Evolutionary conservation across 2,113 vertebrate genomes (phyloP).

Genomic region (human (Homo sapiens)): DNA sequence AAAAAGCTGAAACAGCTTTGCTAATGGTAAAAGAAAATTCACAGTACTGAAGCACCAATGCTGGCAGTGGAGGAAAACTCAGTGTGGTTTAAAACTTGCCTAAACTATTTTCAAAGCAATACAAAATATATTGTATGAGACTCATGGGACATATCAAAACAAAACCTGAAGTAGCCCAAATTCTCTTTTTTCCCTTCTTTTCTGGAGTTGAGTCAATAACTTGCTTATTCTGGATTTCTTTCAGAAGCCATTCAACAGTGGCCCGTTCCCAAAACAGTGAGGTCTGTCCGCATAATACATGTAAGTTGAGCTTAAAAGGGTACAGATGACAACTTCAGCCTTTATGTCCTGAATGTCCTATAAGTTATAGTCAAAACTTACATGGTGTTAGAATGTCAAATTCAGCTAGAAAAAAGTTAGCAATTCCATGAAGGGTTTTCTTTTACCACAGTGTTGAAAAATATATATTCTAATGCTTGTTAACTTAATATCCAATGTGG

Average conservation of each 20-base stretch:
- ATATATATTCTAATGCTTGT: slow-evolving; percentile 36
- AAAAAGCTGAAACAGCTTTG: slow-evolving; percentile 8
- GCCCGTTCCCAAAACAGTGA: slow-evolving; percentile 64
- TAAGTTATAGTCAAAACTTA: slow-evolving; percentile 53
- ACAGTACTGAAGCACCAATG: neutral
- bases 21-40: neutral
- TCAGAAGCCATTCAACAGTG: slow-evolving; percentile 67
- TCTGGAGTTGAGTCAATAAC: slow-evolving; percentile 67
- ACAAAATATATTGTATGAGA: slow-evolving; percentile 63
- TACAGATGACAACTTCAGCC: slow-evolving; percentile 46
- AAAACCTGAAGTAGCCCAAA: slow-evolving; percentile 64
- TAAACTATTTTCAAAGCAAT: slow-evolving; percentile 69
- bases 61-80: neutral
- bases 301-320: slow-evolving; percentile 57
- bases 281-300: slow-evolving; percentile 63
- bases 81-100: slow-evolving; percentile 57
- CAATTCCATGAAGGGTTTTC: slow-evolving; percentile 54
- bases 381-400: slow-evolving; percentile 57
- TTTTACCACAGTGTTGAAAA: slow-evolving; percentile 63
- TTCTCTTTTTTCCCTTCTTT: slow-evolving; percentile 21
- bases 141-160: slow-evolving; percentile 69
- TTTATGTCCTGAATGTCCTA: slow-evolving; percentile 24
- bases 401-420: slow-evolving; percentile 14
- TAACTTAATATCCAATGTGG: slow-evolving; percentile 50
- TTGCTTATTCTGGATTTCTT: slow-evolving; percentile 77